Base-by-base conservation (phyloP, 1,140 invertebrate species). In the Centruroides sculpturatus region DNA sequence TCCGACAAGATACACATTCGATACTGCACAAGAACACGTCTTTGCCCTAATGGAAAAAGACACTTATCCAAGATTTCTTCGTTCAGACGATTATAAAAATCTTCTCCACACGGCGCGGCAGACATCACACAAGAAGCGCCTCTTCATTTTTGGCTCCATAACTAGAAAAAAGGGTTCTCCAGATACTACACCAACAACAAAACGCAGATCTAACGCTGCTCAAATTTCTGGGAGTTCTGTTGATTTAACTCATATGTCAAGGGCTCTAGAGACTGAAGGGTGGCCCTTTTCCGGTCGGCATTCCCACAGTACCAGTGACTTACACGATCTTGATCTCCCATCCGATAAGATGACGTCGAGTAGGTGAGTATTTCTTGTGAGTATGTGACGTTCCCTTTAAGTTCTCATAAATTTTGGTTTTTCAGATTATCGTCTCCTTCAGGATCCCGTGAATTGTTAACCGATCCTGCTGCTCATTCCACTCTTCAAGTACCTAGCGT, bases 11-110 rank as follows among this genome's bases (percentile, higher is more conserved):
- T 75, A 72, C 74, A 90, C 90, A 48, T 93, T 95, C 69, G 92
- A 96, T 72, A 81, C 86, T 55, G 93, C 94, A 6, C 90, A 95
- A 55, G 89, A 95, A 70, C 94, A 98, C 74, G 92, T 98, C 41
- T 98, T 95, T 75, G 85, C 86, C n/a, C 77, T 98, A 66, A 83
- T 99, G 73, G 95, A 97, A 74, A 98, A 98, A 78, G 94, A 99
- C 77, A 97, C 93, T 74, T 98, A 99, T 76, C 91, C 93, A 35
- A 82, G 95, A 56, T 98, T 97, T 74, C 82, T 97, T 59, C 82
- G 93, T 47, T 98, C 93, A 3, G 91, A 97, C 69, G 87, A 95
- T 71, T 98, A 95, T 76, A 91, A 92, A 73, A 82, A 82, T 67
- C 77, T 96, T 35, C 74, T 94, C 35, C 83, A 86, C 54, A 85